These are phyloP conservation scores for Bos taurus DNA, from an alignment of 2,113 vertebrate genomes.

Conservation along the genomic window DNA sequence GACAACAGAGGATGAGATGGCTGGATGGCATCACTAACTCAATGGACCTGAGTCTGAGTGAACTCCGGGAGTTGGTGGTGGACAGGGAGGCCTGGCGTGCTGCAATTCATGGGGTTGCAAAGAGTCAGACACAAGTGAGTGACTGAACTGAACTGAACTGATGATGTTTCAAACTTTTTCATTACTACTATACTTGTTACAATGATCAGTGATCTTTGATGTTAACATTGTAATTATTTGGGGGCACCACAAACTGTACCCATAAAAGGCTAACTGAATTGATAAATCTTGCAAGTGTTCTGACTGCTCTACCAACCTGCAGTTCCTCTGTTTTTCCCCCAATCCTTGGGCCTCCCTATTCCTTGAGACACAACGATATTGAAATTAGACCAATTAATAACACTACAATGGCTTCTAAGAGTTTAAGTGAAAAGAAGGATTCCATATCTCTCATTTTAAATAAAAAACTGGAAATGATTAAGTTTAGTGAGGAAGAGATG, in stretches of 20 bases:
- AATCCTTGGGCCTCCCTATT: neutral
- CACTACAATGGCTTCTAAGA: neutral
- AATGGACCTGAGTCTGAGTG: no score
- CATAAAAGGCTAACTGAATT: neutral
- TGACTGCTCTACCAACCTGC: neutral
- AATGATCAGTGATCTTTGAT: neutral
- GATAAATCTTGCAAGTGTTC: neutral
- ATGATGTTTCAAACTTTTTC: neutral
- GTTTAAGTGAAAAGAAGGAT: neutral
- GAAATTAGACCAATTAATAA: neutral
- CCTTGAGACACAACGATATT: neutral
- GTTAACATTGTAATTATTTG: neutral
- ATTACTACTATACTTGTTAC: neutral
- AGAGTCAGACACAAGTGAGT: accelerated
- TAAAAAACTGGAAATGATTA: neutral
- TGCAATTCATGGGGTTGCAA: no score
- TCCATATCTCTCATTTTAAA: neutral
- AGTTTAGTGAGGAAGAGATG: neutral
- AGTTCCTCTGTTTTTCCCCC: neutral
- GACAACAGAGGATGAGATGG: no score
- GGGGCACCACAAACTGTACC: neutral
- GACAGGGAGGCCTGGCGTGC: no score
- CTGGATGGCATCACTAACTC: no score
- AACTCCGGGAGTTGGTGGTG: no score
- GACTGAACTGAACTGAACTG: no score